A percentile compares a stretch with the other conserved stretches of the same genome.
Evolutionary conservation across 2,888 invertebrate species (phyloP).

Genomic region (Tenthredo notha): DNA sequence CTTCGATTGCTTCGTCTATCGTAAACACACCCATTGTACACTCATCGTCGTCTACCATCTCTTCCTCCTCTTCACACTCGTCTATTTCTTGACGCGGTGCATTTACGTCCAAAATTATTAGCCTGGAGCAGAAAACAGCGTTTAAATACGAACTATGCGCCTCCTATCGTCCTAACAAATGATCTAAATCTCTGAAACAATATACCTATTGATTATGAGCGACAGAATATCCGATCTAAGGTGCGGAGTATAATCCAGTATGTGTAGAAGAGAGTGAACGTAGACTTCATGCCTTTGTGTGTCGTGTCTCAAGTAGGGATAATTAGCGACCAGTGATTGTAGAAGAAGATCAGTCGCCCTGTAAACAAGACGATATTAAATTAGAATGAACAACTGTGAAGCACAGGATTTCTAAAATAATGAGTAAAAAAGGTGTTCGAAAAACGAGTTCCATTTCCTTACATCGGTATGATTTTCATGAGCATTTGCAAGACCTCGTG

Average conservation of each 20-base stretch:
- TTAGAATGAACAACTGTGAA: background rate
- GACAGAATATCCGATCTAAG: slow-evolving; percentile 86
- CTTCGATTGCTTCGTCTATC: slow-evolving; percentile 78
- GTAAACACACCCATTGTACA: slow-evolving; percentile 61
- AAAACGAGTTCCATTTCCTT: slow-evolving; percentile 66
- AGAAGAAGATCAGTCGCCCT: slow-evolving; percentile 88
- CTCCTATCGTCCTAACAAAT: background rate
- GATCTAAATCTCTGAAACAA: background rate
- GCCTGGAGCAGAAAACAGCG: slow-evolving; percentile 78
- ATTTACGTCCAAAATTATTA: slow-evolving; percentile 88
- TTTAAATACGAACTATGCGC: background rate
- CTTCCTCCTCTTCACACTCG: slow-evolving; percentile 78
- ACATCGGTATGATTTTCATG: slow-evolving; percentile 82
- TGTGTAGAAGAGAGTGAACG: slow-evolving; percentile 88
- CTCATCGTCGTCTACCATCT: slow-evolving; percentile 78
- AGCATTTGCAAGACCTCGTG: slow-evolving; percentile 81
- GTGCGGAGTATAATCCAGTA: slow-evolving; percentile 87
- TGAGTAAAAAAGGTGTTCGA: background rate
- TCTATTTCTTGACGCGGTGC: slow-evolving; percentile 81
- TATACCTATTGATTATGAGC: slow-evolving; percentile 88
- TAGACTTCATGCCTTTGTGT: slow-evolving; percentile 87
- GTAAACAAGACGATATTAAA: slow-evolving; percentile 67
- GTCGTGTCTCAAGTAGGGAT: slow-evolving; percentile 88
- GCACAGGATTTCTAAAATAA: background rate
- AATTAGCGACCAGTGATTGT: slow-evolving; percentile 83